Evolutionary conservation across 2,888 invertebrate species (phyloP).

Genomic region (Drosophila ezoana): DNA sequence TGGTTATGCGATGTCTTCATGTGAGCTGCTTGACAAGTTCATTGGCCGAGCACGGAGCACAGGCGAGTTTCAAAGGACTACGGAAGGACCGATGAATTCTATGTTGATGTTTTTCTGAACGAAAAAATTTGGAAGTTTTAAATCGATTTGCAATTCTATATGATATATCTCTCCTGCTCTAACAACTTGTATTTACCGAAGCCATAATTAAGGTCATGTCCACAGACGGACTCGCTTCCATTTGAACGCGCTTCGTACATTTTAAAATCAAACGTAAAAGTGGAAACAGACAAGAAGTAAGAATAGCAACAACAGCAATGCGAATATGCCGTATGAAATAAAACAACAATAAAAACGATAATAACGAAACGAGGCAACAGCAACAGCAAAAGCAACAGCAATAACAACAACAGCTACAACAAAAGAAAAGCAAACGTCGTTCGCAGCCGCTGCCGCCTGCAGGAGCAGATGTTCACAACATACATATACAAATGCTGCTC

Average conservation of each 20-base stretch:
- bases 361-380: conserved; percentile 70
- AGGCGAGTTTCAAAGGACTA: conserved; percentile 25
- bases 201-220: conserved; percentile 59
- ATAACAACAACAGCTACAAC: conserved; percentile 52
- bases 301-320: conserved; percentile 38
- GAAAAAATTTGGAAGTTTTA: background rate
- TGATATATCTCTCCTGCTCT: no score
- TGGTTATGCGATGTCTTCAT: conserved; percentile 49
- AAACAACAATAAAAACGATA: conserved; percentile 79
- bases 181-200: conserved; percentile 7
- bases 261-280: conserved; percentile 33
- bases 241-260: conserved; percentile 53
- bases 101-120: background rate
- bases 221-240: conserved; percentile 55
- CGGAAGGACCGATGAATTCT: background rate
- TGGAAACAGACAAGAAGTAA: conserved; percentile 32
- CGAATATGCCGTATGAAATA: conserved; percentile 70
- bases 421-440: conserved; percentile 66
- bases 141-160: no score
- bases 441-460: conserved; percentile 67
- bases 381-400: conserved; percentile 38
- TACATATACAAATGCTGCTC: conserved; percentile 57
- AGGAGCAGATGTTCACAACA: conserved; percentile 84
- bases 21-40: conserved; percentile 57
- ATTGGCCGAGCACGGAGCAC: conserved; percentile 56